These are phyloP conservation scores for Drosophila watanabei DNA, from an alignment of 1,140 invertebrate genomes.

Conservation along the genomic window DNA sequence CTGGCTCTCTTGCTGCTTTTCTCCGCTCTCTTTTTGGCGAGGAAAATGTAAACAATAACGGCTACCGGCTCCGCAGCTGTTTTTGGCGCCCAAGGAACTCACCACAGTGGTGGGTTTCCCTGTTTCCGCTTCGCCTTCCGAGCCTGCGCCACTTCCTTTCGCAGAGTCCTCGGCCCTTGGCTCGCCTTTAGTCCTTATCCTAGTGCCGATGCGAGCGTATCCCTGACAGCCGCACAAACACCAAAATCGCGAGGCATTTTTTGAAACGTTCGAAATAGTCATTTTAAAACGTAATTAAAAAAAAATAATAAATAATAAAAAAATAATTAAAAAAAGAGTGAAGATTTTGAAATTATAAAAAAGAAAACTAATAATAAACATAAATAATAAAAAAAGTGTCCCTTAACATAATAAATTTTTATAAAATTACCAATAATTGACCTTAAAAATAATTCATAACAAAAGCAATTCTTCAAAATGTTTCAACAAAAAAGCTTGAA, in stretches of 20 bases:
- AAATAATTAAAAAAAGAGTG: not conserved
- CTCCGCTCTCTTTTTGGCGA: not conserved
- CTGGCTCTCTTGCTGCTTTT: not conserved
- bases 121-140: conserved; percentile 28
- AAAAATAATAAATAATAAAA: too few relatives aligned
- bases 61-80: conserved; percentile 51
- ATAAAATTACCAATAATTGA: not conserved
- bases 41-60: conserved; percentile 62
- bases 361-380: not conserved
- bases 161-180: conserved; percentile 36
- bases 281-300: conserved; percentile 7
- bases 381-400: not conserved
- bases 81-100: conserved; percentile 44
- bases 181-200: conserved; percentile 68
- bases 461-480: not conserved
- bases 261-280: conserved; percentile 10
- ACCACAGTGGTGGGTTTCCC: conserved; percentile 53
- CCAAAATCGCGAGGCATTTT: conserved; percentile 21
- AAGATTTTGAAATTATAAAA: not conserved
- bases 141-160: conserved; percentile 60
- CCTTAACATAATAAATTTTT: not conserved
- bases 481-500: not conserved
- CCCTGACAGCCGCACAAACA: conserved; percentile 23
- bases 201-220: conserved; percentile 70
- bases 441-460: not conserved